Evolutionary conservation across 2,113 vertebrate genomes (phyloP).

Genomic region (Clarias macrocephalus): DNA sequence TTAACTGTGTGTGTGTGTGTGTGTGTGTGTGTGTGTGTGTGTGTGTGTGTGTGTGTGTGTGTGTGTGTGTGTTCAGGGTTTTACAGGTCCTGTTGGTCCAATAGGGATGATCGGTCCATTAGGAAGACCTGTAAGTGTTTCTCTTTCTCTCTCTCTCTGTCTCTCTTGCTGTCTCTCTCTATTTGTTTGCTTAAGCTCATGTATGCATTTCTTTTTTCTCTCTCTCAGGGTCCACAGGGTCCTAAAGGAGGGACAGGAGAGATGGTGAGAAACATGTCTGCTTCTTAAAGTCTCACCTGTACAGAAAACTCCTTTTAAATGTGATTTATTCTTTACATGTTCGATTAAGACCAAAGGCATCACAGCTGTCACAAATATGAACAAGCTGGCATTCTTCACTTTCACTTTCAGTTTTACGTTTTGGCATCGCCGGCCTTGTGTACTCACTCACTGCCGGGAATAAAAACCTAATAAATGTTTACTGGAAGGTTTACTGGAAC

Average conservation of each 20-base stretch:
- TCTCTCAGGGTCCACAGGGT: slow-evolving; percentile 83
- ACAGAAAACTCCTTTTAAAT: background rate
- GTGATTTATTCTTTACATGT: background rate
- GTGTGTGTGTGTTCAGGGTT: slow-evolving; percentile 76
- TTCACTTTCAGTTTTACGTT: background rate
- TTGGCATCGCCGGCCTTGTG: background rate
- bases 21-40: slow-evolving; percentile 35
- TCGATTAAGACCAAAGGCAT: background rate
- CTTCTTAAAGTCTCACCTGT: background rate
- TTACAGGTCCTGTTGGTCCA: slow-evolving; percentile 83
- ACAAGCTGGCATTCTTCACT: background rate
- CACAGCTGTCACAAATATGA: background rate
- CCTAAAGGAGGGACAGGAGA: slow-evolving; percentile 86
- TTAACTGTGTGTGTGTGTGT: background rate
- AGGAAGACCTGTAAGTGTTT: slow-evolving; percentile 84
- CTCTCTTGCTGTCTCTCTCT: background rate
- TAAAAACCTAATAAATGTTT: background rate
- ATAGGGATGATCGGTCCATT: slow-evolving; percentile 84
- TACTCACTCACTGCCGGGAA: background rate
- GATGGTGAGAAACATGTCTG: slow-evolving; percentile 78
- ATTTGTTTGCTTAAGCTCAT: background rate
- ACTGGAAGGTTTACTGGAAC: background rate
- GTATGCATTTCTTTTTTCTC: slow-evolving; percentile 32
- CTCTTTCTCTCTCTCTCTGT: background rate
- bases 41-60: slow-evolving; percentile 24